Evolutionary conservation across 2,888 invertebrate species (phyloP).

Genomic region (Microdon myrmicae): DNA sequence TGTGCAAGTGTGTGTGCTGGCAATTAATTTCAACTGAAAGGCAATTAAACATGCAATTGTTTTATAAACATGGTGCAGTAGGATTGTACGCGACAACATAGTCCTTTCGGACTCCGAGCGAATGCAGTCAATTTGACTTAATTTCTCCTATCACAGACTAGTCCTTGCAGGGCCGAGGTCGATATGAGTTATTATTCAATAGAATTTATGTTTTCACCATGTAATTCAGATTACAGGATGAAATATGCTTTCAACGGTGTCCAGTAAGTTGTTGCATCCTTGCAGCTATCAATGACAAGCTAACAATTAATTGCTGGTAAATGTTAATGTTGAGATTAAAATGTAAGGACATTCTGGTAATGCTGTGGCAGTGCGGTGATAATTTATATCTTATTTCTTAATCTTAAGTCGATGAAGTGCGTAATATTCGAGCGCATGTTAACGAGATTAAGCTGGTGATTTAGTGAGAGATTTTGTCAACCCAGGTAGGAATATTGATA

Average conservation of each 20-base stretch:
- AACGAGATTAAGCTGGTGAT: too few relatives aligned
- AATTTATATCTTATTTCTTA: constrained; percentile 51
- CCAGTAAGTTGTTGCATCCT: constrained; percentile 14
- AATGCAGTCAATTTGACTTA: constrained; percentile 43
- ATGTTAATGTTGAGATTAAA: constrained; percentile 45
- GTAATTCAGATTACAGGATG: constrained; percentile 46
- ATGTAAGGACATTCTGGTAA: constrained; percentile 11
- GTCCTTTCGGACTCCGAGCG: constrained; percentile 22
- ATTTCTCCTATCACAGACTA: constrained; percentile 10
- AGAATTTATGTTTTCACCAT: constrained; percentile 49
- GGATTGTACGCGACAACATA: not conserved
- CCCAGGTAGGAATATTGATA: too few relatives aligned
- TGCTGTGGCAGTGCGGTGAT: constrained; percentile 29
- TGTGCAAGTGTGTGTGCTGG: constrained; percentile 13
- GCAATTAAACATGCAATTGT: constrained; percentile 44
- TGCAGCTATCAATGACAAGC: constrained; percentile 40
- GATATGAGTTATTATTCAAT: constrained; percentile 42
- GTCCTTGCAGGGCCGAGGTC: not conserved
- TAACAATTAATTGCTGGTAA: constrained; percentile 48
- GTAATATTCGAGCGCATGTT: too few relatives aligned
- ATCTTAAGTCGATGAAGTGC: too few relatives aligned
- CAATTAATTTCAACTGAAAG: constrained; percentile 43
- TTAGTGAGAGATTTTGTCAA: too few relatives aligned
- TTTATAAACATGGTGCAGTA: constrained; percentile 12
- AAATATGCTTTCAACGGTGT: constrained; percentile 31